These are phyloP conservation scores for Heloderma charlesbogerti DNA, from an alignment of 2,113 vertebrate species.

Conservation along the genomic window DNA sequence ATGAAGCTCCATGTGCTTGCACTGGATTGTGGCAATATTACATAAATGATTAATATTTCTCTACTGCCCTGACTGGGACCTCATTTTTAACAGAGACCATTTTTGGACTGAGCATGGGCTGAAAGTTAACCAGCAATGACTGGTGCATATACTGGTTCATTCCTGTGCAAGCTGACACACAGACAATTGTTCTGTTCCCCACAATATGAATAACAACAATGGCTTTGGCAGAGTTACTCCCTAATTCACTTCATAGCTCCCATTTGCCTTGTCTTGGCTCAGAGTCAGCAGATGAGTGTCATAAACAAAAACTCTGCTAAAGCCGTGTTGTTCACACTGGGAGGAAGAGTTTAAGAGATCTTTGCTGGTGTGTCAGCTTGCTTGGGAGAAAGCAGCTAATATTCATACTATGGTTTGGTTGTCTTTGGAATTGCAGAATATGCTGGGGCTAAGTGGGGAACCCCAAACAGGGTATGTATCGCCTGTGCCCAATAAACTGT, in stretches of 20 bases:
- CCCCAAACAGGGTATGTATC: too few species aligned
- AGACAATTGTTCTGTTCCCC: not conserved
- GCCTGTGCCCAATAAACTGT: not conserved
- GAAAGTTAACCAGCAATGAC: not conserved
- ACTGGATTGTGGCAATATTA: not conserved
- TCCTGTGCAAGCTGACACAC: too few species aligned
- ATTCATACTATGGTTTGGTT: not conserved
- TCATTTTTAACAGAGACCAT: not conserved
- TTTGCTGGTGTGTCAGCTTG: not conserved
- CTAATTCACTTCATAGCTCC: not conserved
- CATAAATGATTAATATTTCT: not conserved
- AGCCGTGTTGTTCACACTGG: not conserved
- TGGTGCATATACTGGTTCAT: not conserved
- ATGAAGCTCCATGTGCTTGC: not conserved
- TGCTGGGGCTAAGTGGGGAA: not conserved
- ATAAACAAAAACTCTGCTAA: not conserved
- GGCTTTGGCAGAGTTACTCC: not conserved
- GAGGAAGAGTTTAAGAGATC: not conserved
- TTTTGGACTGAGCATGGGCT: not conserved
- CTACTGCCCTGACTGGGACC: not conserved
- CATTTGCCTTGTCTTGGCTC: not conserved
- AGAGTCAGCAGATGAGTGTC: not conserved
- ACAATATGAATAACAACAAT: not conserved
- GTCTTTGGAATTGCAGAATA: not conserved
- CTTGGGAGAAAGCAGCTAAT: not conserved